These are phyloP conservation scores for Xyliphius kryptos DNA, from an alignment of 2,113 vertebrate genomes.

Conservation along the genomic window DNA sequence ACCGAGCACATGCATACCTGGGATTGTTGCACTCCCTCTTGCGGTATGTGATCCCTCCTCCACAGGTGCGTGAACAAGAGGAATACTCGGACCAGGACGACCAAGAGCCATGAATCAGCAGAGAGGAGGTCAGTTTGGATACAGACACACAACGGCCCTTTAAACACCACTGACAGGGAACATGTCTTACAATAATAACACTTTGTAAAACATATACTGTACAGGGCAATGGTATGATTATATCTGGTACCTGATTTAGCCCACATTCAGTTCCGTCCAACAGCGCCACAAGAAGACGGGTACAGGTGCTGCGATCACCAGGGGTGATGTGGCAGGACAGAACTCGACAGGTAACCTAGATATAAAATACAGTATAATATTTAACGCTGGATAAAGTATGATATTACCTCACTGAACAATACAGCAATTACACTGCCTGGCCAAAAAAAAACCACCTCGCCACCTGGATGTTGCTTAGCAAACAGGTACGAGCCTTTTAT, in stretches of 20 bases:
- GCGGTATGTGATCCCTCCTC: conserved; percentile 74
- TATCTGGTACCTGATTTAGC: conserved; percentile 71
- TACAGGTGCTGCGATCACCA: conserved; percentile 74
- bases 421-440: too few species aligned
- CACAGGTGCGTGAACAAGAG: conserved; percentile 83
- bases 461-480: too few species aligned
- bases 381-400: too few species aligned
- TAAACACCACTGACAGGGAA: conserved; percentile 87
- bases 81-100: conserved; percentile 76
- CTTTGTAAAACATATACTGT: too few species aligned
- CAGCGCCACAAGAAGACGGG: conserved; percentile 79
- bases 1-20: conserved; percentile 62
- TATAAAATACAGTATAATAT: too few species aligned
- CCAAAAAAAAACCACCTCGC: too few species aligned
- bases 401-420: too few species aligned
- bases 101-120: conserved; percentile 82
- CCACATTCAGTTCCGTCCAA: conserved; percentile 91
- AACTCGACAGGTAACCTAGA: conserved; percentile 78
- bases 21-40: conserved; percentile 82
- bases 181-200: too few species aligned
- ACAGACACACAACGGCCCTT: conserved; percentile 79
- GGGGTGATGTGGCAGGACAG: conserved; percentile 83
- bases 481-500: too few species aligned
- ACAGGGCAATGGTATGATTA: too few species aligned
- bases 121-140: conserved; percentile 63